Base-by-base conservation (phyloP, 2,888 invertebrate genomes). In the Caradrina kadenii region DNA sequence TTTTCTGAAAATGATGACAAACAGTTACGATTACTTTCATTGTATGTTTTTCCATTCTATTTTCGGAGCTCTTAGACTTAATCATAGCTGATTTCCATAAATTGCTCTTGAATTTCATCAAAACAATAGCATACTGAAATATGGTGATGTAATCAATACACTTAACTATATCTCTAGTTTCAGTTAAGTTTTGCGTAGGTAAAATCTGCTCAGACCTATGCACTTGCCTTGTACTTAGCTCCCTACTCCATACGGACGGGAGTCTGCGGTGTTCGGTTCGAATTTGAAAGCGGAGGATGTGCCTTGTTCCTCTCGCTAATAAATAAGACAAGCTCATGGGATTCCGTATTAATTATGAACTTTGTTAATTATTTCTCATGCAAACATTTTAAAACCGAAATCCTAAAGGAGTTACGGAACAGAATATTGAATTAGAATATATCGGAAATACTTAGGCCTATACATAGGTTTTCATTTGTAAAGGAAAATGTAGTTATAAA, bases 271-370 rank as follows among this genome's bases (percentile, higher is more conserved):
- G 50, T 55, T 50, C 17, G 39, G 31, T 45, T 52, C n/a, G 35
- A 58, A 35, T 63, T 60, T 21, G 31, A 21, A 54, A 48, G 48
- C n/a, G 13, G 19, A 60, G n/a, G 35, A 61, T n/a, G n/a, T 26
- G 52, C 56, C 48, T 56, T 61, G 70, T 55, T 61, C 15, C 55
- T 55, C 59, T 21, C n/a, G 31, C 48, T 63, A 48, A 35, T 56
- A 61, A 58, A 48, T 48, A 60, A 59, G 39, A 50, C 3, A 26
- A 50, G 55, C 63, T 60, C 55, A 10, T 39, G 39, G 55, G 35
- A 61, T 39, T 73, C 13, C 22, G 7, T 60, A 26, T 66, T 73
- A 19, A 50, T 66, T 66, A 69, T 35, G 17, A 62, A 70, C 50
- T 70, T 70, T 50, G 55, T 56, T 55, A 42, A 50, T 50, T 56